Percentiles rank a stretch among this genome's conserved stretches.
Evolutionary conservation across 2,888 invertebrate genomes (phyloP).

Genomic region (Lacanobia wlatinum): DNA sequence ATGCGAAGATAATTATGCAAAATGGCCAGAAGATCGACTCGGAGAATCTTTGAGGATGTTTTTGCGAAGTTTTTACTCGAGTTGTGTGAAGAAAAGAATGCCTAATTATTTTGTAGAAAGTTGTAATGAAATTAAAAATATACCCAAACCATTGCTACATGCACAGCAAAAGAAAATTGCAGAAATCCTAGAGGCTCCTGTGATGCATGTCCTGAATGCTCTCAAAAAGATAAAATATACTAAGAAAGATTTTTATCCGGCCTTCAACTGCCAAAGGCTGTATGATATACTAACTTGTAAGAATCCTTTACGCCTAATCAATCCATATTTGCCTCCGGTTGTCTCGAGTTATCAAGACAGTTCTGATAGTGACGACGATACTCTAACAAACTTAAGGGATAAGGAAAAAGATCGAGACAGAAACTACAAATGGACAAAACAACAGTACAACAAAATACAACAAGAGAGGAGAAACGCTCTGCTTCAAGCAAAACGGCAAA

Average conservation of each 20-base stretch:
- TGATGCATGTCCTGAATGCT: slow-evolving; percentile 93
- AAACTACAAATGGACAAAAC: slow-evolving; percentile 87
- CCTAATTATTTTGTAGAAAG: slow-evolving; percentile 94
- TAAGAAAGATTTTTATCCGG: slow-evolving; percentile 92
- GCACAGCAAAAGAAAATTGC: slow-evolving; percentile 92
- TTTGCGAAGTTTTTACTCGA: slow-evolving; percentile 91
- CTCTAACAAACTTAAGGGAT: slow-evolving; percentile 84
- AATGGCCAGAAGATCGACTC: slow-evolving; percentile 94
- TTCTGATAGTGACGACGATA: slow-evolving; percentile 84
- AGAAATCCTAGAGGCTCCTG: slow-evolving; percentile 93
- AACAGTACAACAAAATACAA: slow-evolving; percentile 81
- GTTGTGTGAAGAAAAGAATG: slow-evolving; percentile 91
- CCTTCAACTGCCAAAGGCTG: slow-evolving; percentile 91
- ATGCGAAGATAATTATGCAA: slow-evolving; percentile 93
- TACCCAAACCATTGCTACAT: slow-evolving; percentile 92
- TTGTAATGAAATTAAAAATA: slow-evolving; percentile 94
- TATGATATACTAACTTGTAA: slow-evolving; percentile 91
- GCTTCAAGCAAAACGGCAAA: slow-evolving; percentile 76
- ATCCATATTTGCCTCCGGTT: slow-evolving; percentile 81
- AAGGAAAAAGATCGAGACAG: slow-evolving; percentile 88
- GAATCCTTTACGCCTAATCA: slow-evolving; percentile 87
- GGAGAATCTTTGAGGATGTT: slow-evolving; percentile 93
- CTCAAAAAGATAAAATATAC: slow-evolving; percentile 92
- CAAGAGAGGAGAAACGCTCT: slow-evolving; percentile 81
- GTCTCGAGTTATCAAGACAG: slow-evolving; percentile 73